These are phyloP conservation scores for Enteromius thamalakanensis DNA, from an alignment of 2,797 vertebrate genomes.

Conservation along the genomic window DNA sequence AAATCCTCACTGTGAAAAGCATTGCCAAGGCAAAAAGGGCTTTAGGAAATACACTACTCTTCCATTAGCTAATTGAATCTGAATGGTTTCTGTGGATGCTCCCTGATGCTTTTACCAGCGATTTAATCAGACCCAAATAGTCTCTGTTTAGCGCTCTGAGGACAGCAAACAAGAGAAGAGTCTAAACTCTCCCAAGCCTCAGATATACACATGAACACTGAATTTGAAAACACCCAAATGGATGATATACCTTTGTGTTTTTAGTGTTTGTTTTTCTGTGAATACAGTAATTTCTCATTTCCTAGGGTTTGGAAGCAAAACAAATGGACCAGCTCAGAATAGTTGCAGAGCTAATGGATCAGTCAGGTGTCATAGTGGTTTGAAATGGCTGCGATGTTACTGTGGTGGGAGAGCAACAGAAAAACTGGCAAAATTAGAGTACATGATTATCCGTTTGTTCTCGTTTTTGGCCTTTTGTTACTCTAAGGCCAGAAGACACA, in stretches of 20 bases:
- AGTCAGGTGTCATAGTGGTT: slow-evolving; percentile 13
- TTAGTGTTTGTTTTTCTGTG: slow-evolving; percentile 18
- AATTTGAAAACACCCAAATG: slow-evolving; percentile 32
- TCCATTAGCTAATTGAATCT: slow-evolving; percentile 83
- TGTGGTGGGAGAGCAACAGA: slow-evolving; percentile 25
- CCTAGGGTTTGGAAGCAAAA: slow-evolving; percentile 10
- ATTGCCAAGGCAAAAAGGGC: slow-evolving; percentile 66
- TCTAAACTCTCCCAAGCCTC: slow-evolving; percentile 16
- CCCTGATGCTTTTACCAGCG: slow-evolving; percentile 52
- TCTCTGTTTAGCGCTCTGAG: slow-evolving; percentile 34
- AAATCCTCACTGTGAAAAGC: slow-evolving; percentile 66
- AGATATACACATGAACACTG: slow-evolving; percentile 22
- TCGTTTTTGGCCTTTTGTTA: slow-evolving; percentile 8
- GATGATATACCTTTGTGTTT: slow-evolving; percentile 18
- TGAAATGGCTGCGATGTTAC: slow-evolving; percentile 7
- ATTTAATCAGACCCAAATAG: slow-evolving; percentile 51
- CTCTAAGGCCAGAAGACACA: background rate
- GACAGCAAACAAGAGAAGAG: slow-evolving; percentile 26
- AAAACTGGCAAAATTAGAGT: slow-evolving; percentile 22
- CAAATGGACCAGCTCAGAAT: background rate
- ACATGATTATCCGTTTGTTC: slow-evolving; percentile 40
- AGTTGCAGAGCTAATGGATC: slow-evolving; percentile 10
- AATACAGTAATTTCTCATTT: slow-evolving; percentile 30
- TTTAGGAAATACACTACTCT: slow-evolving; percentile 58
- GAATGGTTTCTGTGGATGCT: slow-evolving; percentile 64